Percentiles rank a stretch among this genome's conserved stretches.
phyloP scores from a whole-genome alignment of 2,888 invertebrate species.

The Chloroclystis v-ata region DNA sequence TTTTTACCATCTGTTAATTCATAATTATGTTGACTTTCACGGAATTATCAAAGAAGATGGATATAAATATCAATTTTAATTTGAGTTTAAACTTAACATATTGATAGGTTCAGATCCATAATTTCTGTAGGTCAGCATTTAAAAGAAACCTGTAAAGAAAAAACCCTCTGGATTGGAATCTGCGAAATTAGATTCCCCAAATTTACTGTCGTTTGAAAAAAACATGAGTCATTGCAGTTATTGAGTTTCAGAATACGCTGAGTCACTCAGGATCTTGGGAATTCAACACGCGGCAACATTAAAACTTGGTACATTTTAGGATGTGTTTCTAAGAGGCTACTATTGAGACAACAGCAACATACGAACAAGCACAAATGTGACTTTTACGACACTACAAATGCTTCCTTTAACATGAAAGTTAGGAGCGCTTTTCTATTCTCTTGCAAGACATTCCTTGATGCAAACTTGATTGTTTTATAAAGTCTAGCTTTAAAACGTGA shows the following conservation, averaged over 20 bases:
- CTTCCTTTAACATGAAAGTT: background rate
- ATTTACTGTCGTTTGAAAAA: background rate
- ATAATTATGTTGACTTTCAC: no score
- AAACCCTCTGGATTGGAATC: no score
- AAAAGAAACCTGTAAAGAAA: no score
- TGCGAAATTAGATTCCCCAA: no score
- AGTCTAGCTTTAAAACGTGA: no score
- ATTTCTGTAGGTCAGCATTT: no score
- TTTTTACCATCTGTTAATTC: no score
- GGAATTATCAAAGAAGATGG: no score
- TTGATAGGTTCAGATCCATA: no score
- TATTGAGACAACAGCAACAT: background rate
- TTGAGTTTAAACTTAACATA: no score
- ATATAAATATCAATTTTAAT: no score
- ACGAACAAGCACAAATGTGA: background rate
- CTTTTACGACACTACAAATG: slow-evolving; percentile 2
- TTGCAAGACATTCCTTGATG: background rate
- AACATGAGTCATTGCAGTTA: slow-evolving; percentile 1
- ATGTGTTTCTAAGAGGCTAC: slow-evolving; percentile 6
- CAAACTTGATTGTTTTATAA: background rate
- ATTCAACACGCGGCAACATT: slow-evolving; percentile 17
- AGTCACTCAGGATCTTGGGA: slow-evolving; percentile 17
- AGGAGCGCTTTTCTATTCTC: background rate
- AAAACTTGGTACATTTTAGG: slow-evolving; percentile 15
- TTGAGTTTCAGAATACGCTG: slow-evolving; percentile 4